Evolutionary conservation across 1,140 invertebrate species (phyloP).

Genomic region (Himalopsyche phryganea): DNA sequence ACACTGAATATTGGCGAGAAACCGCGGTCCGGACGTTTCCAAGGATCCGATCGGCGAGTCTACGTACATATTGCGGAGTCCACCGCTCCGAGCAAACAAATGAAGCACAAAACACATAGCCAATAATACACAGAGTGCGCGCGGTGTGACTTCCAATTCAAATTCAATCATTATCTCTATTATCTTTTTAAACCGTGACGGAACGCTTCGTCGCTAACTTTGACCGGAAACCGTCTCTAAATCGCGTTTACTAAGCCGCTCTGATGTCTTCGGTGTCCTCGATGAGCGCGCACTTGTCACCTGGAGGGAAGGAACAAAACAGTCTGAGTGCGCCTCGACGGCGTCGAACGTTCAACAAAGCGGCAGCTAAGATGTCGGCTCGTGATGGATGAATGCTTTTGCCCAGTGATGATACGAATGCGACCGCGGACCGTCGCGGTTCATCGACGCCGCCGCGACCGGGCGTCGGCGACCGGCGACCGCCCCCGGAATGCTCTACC

Average conservation of each 20-base stretch:
- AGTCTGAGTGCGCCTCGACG: constrained; percentile 47
- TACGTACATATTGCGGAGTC: constrained; percentile 30
- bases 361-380: constrained; percentile 4
- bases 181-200: constrained; percentile 27
- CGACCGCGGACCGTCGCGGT: no score
- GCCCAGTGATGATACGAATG: no score
- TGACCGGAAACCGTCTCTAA: constrained; percentile 27
- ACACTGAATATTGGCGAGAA: constrained; percentile 32
- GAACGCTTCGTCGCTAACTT: constrained; percentile 25
- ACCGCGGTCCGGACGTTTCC: constrained; percentile 29
- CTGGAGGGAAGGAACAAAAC: constrained; percentile 60
- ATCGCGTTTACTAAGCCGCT: constrained; percentile 43
- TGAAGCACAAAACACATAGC: constrained; percentile 34
- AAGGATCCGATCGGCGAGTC: constrained; percentile 20
- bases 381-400: constrained; percentile 4
- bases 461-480: background rate
- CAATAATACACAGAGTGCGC: constrained; percentile 35
- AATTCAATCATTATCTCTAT: constrained; percentile 17
- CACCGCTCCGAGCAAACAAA: constrained; percentile 32
- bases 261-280: constrained; percentile 59
- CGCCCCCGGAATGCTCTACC: background rate
- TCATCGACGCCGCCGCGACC: background rate
- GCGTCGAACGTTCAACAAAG: constrained; percentile 14
- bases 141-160: constrained; percentile 33
- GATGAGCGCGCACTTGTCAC: constrained; percentile 65